These are phyloP conservation scores for Trissolcus japonicus DNA, from an alignment of 2,888 invertebrate genomes.

Conservation along the genomic window DNA sequence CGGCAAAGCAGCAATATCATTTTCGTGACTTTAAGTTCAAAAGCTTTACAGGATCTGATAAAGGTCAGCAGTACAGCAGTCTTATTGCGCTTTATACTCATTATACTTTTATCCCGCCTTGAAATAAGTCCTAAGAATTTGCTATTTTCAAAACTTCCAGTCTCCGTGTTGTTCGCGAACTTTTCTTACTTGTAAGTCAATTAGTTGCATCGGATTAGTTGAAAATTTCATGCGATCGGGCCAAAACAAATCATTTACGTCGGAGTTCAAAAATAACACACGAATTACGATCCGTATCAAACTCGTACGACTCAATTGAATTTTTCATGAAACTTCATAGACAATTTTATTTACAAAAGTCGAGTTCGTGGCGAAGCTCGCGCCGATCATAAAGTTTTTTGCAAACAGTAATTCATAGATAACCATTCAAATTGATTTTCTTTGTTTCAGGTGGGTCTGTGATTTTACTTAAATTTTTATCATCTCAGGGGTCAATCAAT, in stretches of 20 bases:
- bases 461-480: conserved; percentile 1
- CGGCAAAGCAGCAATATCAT: conserved; percentile 31
- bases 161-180: conserved; percentile 24
- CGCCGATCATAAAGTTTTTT: too few relatives aligned
- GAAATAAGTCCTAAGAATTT: conserved; percentile 50
- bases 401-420: too few relatives aligned
- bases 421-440: conserved; percentile 36
- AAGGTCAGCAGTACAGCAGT: conserved; percentile 30
- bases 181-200: conserved; percentile 38
- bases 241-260: conserved; percentile 1
- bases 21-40: conserved; percentile 37
- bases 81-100: conserved; percentile 35
- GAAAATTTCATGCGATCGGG: too few relatives aligned
- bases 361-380: too few relatives aligned
- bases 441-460: conserved; percentile 66
- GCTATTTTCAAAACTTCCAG: conserved; percentile 38
- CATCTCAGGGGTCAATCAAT: conserved; percentile 17
- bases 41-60: conserved; percentile 36
- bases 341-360: too few relatives aligned
- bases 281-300: too few relatives aligned
- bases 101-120: conserved; percentile 47
- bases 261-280: conserved; percentile 3
- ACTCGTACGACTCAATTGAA: too few relatives aligned
- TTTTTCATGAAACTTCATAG: too few relatives aligned
- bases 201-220: not conserved